Base-by-base conservation (phyloP, 2,113 vertebrate genomes). In the Tamias sibiricus region DNA sequence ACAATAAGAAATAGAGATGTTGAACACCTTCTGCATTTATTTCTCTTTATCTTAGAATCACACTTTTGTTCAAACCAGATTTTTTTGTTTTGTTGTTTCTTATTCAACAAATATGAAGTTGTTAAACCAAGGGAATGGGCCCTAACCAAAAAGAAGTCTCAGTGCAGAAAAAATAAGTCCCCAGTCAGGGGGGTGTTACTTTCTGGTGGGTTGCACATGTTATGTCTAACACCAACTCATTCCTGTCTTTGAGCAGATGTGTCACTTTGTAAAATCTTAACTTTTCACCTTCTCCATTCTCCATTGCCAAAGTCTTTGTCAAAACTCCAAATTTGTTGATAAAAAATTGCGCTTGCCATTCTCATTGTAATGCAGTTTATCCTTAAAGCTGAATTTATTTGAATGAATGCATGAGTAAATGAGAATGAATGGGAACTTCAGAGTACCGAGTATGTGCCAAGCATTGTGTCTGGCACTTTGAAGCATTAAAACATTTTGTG, bases 291-390 rank as follows among this genome's bases (percentile, higher is more conserved):
- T 57, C 62, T 91, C 62, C 32, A 57, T 30, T 95, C 49, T 88
- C 64, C 47, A 49, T 96, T 91, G 93, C 97, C 98, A 96, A 95
- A 95, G 93, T 87, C 77, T 95, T 86, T 84, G 69, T 96, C 85
- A 88, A 0, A 47, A 44, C 93, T 72, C 52, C 32, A 42, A 3
- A 40, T 87, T 28, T 87, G 69, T 88, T 77, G 49, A 16, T 79
- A 35, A 90, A 77, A 93, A 69, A 28, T 32, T 74, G 69, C 85
- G 84, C 87, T 94, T 96, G 90, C 90, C 52, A 14, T 92, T 49
- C 80, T 91, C 42, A 37, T 20, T 59, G 47, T 7, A 49, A 35
- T 11, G 44, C 69, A 94, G 28, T 28, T 90, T 90, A 89, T 84
- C 71, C 68, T 32, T 37, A 19, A n/a, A 49, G 44, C 59, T 87